Conservation (phyloP, 30 jellyfish, hydroid and myxozoan species). For the Calvadosia cruxmelitensis region DNA sequence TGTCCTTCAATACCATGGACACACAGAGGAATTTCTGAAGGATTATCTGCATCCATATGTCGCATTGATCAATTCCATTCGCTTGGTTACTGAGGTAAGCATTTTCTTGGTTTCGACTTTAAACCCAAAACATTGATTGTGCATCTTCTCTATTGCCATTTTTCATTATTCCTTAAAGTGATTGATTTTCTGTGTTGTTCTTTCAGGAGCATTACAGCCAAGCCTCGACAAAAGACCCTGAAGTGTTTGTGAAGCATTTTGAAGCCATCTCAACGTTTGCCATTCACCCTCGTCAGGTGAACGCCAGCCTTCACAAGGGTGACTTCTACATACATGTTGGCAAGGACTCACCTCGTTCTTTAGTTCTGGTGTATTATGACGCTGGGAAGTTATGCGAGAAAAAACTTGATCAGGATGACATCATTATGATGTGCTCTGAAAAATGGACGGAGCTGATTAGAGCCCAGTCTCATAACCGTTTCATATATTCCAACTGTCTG, state of each 20-base stretch:
- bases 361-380: constrained; percentile 52
- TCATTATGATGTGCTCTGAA: constrained; percentile 63
- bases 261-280: constrained; percentile 54
- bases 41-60: constrained; percentile 74
- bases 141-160: too few species aligned
- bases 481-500: constrained; percentile 54
- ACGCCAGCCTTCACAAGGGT: constrained; percentile 59
- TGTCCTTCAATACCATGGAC: constrained; percentile 23
- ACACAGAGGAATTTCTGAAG: constrained; percentile 40
- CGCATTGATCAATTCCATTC: constrained; percentile 50
- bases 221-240: constrained; percentile 17
- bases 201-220: constrained; percentile 43
- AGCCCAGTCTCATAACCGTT: constrained; percentile 43
- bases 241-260: constrained; percentile 45
- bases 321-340: constrained; percentile 69
- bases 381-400: constrained; percentile 35
- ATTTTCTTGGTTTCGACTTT: too few species aligned
- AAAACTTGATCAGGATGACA: constrained; percentile 49
- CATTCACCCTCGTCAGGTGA: constrained; percentile 54
- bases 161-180: too few species aligned
- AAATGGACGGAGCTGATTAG: constrained; percentile 78
- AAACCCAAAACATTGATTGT: too few species aligned
- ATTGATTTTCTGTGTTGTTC: background rate
- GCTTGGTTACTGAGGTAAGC: constrained; percentile 57
- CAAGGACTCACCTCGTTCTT: constrained; percentile 49